Conservation (phyloP, 1,140 invertebrate genomes). For the Brachionus manjavacas region DNA sequence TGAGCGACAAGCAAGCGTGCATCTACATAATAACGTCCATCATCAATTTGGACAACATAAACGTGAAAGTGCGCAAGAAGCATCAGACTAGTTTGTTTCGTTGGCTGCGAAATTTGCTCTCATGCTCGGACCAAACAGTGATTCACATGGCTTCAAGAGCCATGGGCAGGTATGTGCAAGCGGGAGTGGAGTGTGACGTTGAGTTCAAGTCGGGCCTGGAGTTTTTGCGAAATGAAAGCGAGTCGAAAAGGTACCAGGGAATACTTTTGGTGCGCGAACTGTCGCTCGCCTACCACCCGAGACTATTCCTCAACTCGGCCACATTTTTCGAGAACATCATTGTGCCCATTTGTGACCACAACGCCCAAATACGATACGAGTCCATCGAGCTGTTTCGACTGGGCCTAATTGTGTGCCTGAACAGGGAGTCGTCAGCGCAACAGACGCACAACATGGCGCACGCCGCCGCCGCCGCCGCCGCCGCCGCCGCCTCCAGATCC, state of each 20-base stretch:
- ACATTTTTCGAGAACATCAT: constrained; percentile 25
- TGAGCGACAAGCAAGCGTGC: constrained; percentile 22
- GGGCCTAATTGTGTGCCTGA: background rate
- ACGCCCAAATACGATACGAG: background rate
- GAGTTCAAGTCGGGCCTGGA: constrained; percentile 35
- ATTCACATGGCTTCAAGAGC: constrained; percentile 94
- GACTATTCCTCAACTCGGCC: background rate
- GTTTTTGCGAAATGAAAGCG: background rate
- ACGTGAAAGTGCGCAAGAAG: constrained; percentile 36
- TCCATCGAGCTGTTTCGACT: constrained; percentile 29
- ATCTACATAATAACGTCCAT: constrained; percentile 40
- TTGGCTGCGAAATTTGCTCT: constrained; percentile 72
- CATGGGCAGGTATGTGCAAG: constrained; percentile 79
- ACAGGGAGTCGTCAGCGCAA: constrained; percentile 13
- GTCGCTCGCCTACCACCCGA: constrained; percentile 1
- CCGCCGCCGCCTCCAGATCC: too few species aligned
- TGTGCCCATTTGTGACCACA: background rate
- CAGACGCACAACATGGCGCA: too few species aligned
- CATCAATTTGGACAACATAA: constrained; percentile 36
- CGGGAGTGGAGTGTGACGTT: constrained; percentile 50
- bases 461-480: too few species aligned
- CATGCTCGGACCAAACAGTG: constrained; percentile 80
- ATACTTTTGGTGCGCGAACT: constrained; percentile 17
- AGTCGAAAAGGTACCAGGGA: constrained; percentile 12
- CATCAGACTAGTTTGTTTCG: constrained; percentile 26